phyloP scores from a whole-genome alignment of 2,797 vertebrate species.

The Syngnathus acus region DNA sequence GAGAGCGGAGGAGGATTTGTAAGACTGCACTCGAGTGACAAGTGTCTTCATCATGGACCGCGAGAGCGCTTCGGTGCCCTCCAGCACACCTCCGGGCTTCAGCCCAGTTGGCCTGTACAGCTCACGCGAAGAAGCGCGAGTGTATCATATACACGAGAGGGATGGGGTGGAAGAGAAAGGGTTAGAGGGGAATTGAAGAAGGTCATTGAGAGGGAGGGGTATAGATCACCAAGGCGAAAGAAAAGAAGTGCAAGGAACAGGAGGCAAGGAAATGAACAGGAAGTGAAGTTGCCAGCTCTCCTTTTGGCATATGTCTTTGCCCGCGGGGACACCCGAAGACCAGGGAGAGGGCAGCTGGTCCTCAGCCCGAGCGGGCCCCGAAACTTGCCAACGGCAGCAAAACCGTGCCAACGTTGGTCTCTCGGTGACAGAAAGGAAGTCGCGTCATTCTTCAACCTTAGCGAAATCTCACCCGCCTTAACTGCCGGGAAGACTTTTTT shows the following conservation, averaged over 20 bases:
- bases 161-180: neutral
- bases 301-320: conserved; percentile 78
- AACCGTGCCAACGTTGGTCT: conserved; percentile 34
- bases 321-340: conserved; percentile 62
- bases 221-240: neutral
- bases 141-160: conserved; percentile 34
- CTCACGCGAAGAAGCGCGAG: conserved; percentile 34
- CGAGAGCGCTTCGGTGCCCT: conserved; percentile 34
- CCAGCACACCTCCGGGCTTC: conserved; percentile 44
- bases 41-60: conserved; percentile 43
- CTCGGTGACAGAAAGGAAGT: conserved; percentile 43
- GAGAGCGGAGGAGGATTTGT: conserved; percentile 12
- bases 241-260: conserved; percentile 48
- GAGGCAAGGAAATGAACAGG: conserved; percentile 70
- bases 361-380: conserved; percentile 20
- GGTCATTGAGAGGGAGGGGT: conserved; percentile 2
- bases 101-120: conserved; percentile 52
- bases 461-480: neutral
- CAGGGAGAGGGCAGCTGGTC: conserved; percentile 77
- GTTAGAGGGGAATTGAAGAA: conserved; percentile 12
- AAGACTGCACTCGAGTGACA: conserved; percentile 31
- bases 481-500: neutral
- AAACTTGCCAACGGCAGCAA: conserved; percentile 29
- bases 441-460: conserved; percentile 11
- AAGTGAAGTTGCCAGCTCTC: conserved; percentile 75